Evolutionary conservation across 2,797 vertebrate genomes (phyloP).

Genomic region (Mus minutoides): DNA sequence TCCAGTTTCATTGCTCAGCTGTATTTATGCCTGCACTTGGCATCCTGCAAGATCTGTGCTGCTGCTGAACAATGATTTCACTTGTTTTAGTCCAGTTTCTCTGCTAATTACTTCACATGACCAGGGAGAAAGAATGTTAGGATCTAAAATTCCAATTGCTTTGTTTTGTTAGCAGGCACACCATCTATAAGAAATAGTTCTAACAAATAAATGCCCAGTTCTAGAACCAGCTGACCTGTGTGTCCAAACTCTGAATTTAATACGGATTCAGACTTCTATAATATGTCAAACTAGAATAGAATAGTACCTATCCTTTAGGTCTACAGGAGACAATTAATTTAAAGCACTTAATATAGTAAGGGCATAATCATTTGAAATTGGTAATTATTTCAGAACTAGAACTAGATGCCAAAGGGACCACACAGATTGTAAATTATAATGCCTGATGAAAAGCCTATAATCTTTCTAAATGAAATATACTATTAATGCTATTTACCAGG

Average conservation of each 20-base stretch:
- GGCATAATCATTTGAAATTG: constrained; percentile 35
- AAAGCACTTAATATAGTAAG: neutral
- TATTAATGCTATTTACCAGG: constrained; percentile 15
- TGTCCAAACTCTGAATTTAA: constrained; percentile 33
- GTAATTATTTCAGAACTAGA: constrained; percentile 50
- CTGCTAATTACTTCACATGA: neutral
- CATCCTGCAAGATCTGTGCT: neutral
- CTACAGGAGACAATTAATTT: neutral
- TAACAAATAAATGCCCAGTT: neutral
- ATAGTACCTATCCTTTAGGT: neutral
- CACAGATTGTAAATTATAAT: neutral
- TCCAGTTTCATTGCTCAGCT: neutral
- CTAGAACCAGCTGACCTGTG: neutral
- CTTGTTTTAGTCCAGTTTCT: constrained; percentile 7
- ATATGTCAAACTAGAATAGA: neutral
- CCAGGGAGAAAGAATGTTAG: constrained; percentile 32
- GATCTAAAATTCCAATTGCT: constrained; percentile 9
- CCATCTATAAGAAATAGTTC: neutral
- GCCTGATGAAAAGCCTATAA: neutral
- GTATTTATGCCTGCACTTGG: neutral
- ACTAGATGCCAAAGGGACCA: neutral
- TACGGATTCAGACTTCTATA: constrained; percentile 21
- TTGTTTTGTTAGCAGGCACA: neutral
- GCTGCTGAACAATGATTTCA: neutral
- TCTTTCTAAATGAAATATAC: neutral